Evolutionary conservation across 2,888 invertebrate genomes (phyloP).

Genomic region (Periphyllus acericola): DNA sequence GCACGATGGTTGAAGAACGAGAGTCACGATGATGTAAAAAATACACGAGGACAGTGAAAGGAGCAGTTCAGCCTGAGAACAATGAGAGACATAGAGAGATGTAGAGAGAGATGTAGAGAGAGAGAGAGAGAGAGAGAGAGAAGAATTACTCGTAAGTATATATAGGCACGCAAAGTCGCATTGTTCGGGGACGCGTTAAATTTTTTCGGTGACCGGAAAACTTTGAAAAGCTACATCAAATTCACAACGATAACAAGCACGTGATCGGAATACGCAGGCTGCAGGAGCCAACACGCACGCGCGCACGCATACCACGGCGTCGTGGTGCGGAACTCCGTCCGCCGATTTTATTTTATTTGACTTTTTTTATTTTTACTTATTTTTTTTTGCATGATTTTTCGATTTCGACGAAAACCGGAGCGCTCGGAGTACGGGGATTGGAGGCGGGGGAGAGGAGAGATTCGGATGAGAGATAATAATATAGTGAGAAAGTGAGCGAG

Average conservation of each 20-base stretch:
- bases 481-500: no score
- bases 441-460: not conserved
- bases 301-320: not conserved
- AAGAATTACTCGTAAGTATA: not conserved
- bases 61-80: no score
- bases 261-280: constrained; percentile 49
- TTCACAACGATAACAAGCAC: constrained; percentile 39
- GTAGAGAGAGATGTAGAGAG: not conserved
- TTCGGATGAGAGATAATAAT: no score
- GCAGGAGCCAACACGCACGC: no score
- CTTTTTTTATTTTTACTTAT: not conserved
- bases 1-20: no score
- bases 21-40: no score
- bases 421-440: not conserved
- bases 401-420: not conserved
- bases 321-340: not conserved
- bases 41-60: no score
- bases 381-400: not conserved
- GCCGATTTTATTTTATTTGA: constrained; percentile 26
- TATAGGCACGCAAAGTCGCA: not conserved
- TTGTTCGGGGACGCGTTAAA: constrained; percentile 54
- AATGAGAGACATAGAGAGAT: not conserved
- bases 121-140: not conserved
- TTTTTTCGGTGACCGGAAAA: constrained; percentile 61
- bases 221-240: constrained; percentile 54